These are phyloP conservation scores for Aricia agestis DNA, from an alignment of 1,140 invertebrate genomes.

Conservation along the genomic window DNA sequence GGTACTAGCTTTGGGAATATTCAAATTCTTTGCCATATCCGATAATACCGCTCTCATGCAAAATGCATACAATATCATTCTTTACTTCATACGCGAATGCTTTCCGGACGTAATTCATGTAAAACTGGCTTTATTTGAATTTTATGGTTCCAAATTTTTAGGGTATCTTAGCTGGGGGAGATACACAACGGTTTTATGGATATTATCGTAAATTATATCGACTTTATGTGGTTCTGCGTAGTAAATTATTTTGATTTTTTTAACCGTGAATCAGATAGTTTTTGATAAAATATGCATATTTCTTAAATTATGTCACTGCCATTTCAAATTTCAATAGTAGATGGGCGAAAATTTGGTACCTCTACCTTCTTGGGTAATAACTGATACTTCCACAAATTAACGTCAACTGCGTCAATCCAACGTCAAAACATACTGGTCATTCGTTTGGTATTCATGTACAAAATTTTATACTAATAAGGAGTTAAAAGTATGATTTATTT, in stretches of 20 bases:
- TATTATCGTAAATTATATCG: not conserved
- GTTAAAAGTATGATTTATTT: too few relatives aligned
- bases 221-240: not conserved
- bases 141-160: slow-evolving; percentile 58
- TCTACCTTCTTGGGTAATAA: too few relatives aligned
- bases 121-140: slow-evolving; percentile 67
- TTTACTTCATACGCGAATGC: slow-evolving; percentile 65
- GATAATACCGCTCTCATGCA: slow-evolving; percentile 67
- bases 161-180: slow-evolving; percentile 35
- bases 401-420: too few relatives aligned
- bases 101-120: slow-evolving; percentile 62
- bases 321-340: too few relatives aligned
- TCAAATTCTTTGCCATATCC: slow-evolving; percentile 64
- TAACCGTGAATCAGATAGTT: too few relatives aligned
- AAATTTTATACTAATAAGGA: too few relatives aligned
- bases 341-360: too few relatives aligned
- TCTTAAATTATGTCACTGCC: too few relatives aligned
- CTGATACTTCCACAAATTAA: too few relatives aligned
- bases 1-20: slow-evolving; percentile 49
- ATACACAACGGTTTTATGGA: slow-evolving; percentile 15
- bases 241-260: slow-evolving; percentile 7
- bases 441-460: too few relatives aligned
- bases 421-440: too few relatives aligned
- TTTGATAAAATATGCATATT: too few relatives aligned
- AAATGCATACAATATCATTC: slow-evolving; percentile 72